Evolutionary conservation across 2,797 vertebrate species (phyloP).

Genomic region (Uromys caudimaculatus): DNA sequence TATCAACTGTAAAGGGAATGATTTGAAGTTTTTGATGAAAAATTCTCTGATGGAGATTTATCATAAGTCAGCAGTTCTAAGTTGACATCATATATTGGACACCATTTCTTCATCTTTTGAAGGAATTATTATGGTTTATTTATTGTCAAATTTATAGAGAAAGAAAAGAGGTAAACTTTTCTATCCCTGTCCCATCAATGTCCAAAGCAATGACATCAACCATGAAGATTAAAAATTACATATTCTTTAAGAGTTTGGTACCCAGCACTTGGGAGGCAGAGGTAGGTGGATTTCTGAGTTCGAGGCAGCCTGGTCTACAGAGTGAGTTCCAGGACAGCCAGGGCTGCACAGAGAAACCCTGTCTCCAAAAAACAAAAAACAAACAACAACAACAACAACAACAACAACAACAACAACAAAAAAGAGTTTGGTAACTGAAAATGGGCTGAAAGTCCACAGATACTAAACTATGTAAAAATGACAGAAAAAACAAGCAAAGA

Average conservation of each 20-base stretch:
- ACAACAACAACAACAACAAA: no score
- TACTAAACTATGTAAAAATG: slow-evolving; percentile 66
- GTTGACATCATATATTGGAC: neutral
- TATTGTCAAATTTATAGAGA: neutral
- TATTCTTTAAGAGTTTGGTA: neutral
- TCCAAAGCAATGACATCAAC: slow-evolving; percentile 30
- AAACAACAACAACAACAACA: no score
- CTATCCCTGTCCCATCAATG: neutral
- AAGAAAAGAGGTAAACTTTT: neutral
- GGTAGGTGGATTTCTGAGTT: no score
- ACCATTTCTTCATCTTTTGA: neutral
- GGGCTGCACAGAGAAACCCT: no score
- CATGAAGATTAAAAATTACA: slow-evolving; percentile 67
- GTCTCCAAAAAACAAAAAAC: no score
- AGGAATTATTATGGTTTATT: neutral
- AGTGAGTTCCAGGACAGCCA: no score
- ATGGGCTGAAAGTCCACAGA: slow-evolving; percentile 72
- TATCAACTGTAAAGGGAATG: neutral
- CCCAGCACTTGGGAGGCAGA: no score
- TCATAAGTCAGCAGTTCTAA: neutral
- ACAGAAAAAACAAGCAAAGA: slow-evolving; percentile 69
- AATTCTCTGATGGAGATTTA: neutral
- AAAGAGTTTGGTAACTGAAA: slow-evolving; percentile 52
- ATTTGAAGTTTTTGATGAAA: neutral
- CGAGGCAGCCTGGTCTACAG: no score